phyloP scores from a whole-genome alignment of 2,797 vertebrate species.

The Argyrosomus regius region DNA sequence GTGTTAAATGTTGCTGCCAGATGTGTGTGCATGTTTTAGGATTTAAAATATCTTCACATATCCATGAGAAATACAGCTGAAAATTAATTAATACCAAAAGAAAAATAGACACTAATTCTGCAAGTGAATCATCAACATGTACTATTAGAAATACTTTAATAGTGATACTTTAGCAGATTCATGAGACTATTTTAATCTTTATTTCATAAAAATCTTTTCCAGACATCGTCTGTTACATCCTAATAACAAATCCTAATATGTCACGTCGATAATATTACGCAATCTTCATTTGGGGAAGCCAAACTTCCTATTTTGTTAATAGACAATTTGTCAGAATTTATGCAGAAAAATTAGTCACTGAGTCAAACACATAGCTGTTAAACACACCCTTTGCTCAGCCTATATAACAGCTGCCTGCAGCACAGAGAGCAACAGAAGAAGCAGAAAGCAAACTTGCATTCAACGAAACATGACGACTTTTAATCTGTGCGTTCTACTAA shows the following conservation, averaged over 20 bases:
- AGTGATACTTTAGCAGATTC: not conserved
- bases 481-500: constrained; percentile 69
- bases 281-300: not conserved
- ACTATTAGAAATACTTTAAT: too few relatives aligned
- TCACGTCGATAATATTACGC: not conserved
- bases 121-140: not conserved
- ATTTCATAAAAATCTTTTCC: not conserved
- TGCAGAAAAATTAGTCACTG: constrained; percentile 32
- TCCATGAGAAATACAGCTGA: too few relatives aligned
- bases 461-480: constrained; percentile 75
- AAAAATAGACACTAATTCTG: not conserved
- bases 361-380: constrained; percentile 55
- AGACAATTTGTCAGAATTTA: not conserved
- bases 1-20: not conserved
- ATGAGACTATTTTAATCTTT: not conserved
- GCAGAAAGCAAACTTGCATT: not conserved
- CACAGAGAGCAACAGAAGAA: constrained; percentile 25
- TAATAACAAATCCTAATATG: not conserved
- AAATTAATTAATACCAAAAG: too few relatives aligned
- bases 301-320: constrained; percentile 52
- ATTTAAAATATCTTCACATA: not conserved
- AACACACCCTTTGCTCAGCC: constrained; percentile 40
- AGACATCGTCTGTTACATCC: not conserved
- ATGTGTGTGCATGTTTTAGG: not conserved
- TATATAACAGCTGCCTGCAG: constrained; percentile 67